phyloP scores from a whole-genome alignment of 2,113 vertebrate genomes.

The Sceloporus undulatus region DNA sequence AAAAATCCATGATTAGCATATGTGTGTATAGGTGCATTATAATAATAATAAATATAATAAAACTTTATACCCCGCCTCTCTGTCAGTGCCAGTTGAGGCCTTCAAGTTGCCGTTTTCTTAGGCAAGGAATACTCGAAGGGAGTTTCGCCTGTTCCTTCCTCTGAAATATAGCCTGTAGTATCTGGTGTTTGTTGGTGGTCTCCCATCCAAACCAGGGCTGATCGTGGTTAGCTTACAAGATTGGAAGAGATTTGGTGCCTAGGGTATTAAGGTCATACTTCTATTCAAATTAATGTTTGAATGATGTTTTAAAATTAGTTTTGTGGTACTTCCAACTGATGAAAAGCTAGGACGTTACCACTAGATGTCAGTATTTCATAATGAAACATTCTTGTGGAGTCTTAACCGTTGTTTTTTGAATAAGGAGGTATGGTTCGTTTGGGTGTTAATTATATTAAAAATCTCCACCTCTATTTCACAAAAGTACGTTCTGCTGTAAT shows the following conservation, averaged over 20 bases:
- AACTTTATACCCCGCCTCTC: too few relatives aligned
- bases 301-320: neutral
- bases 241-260: too few relatives aligned
- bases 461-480: neutral
- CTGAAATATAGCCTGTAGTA: too few relatives aligned
- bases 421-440: neutral
- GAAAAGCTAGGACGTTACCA: constrained; percentile 54
- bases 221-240: too few relatives aligned
- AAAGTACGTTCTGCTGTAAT: constrained; percentile 14
- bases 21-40: neutral
- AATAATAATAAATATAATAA: too few relatives aligned
- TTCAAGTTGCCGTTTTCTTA: too few relatives aligned
- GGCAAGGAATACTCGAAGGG: too few relatives aligned
- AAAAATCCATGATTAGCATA: neutral
- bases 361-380: constrained; percentile 75
- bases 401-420: neutral
- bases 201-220: too few relatives aligned
- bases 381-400: constrained; percentile 13
- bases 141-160: too few relatives aligned
- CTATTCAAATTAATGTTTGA: neutral
- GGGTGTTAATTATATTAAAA: neutral
- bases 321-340: rapidly evolving
- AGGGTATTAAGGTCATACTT: too few relatives aligned
- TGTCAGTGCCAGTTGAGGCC: too few relatives aligned
- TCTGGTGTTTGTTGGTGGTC: too few relatives aligned